A percentile compares a stretch with the other conserved stretches of the same genome.
phyloP scores from a whole-genome alignment of 2,888 invertebrate species.

The Watsonalla binaria region DNA sequence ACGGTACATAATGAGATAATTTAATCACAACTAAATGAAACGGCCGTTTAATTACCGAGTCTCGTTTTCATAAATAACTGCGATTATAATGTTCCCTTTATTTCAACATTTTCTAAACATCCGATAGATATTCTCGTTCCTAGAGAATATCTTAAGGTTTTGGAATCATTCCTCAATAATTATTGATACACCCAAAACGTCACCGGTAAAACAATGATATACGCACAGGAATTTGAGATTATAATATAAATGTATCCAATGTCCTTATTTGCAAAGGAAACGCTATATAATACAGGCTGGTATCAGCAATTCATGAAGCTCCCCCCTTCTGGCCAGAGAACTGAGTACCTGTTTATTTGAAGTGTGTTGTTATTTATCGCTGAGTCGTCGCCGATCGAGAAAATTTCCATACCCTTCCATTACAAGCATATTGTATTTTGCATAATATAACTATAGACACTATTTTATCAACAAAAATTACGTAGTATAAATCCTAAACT shows the following conservation, averaged over 20 bases:
- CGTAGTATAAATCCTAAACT: neutral
- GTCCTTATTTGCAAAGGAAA: slow-evolving; percentile 50
- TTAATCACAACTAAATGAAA: too few species aligned
- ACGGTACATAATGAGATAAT: too few species aligned
- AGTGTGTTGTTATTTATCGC: slow-evolving; percentile 40
- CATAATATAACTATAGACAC: neutral
- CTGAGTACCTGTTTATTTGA: slow-evolving; percentile 41
- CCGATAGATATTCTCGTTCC: too few species aligned
- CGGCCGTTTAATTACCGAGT: too few species aligned
- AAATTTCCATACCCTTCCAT: slow-evolving; percentile 17
- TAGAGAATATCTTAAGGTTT: too few species aligned
- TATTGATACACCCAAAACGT: slow-evolving; percentile 21
- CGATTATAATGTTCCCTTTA: too few species aligned
- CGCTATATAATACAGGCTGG: slow-evolving; percentile 44
- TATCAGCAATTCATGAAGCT: slow-evolving; percentile 65
- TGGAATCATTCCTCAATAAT: too few species aligned
- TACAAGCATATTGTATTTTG: neutral
- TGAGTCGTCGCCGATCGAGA: slow-evolving; percentile 22
- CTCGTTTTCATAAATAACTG: too few species aligned
- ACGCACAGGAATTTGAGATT: slow-evolving; percentile 24
- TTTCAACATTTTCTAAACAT: too few species aligned
- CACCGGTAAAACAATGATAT: slow-evolving; percentile 25
- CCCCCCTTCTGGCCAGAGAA: slow-evolving; percentile 34
- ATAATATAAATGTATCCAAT: slow-evolving; percentile 50
- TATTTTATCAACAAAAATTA: neutral